These are phyloP conservation scores for Portevinia maculata DNA, from an alignment of 2,888 invertebrate genomes.

Conservation along the genomic window DNA sequence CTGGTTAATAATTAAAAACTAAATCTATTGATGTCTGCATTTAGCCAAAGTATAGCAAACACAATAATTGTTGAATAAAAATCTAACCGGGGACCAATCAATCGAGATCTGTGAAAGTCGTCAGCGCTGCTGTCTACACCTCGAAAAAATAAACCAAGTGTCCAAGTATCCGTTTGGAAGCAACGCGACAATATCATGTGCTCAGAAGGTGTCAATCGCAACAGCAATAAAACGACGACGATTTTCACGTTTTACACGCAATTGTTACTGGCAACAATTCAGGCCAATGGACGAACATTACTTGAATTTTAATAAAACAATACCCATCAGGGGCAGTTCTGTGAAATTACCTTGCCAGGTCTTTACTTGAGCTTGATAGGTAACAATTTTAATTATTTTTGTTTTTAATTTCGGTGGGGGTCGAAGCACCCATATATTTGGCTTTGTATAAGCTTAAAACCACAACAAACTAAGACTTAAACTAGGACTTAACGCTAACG, in stretches of 20 bases:
- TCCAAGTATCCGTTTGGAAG: slow-evolving; percentile 8
- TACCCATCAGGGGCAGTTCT: background rate
- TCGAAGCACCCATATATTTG: too few relatives aligned
- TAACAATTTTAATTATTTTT: too few relatives aligned
- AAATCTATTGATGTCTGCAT: slow-evolving; percentile 59
- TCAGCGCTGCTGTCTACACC: slow-evolving; percentile 9
- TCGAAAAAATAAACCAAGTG: background rate
- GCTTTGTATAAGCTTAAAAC: too few relatives aligned
- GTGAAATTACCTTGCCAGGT: background rate
- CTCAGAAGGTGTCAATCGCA: slow-evolving; percentile 17
- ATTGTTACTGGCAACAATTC: background rate
- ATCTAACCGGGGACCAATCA: slow-evolving; percentile 36
- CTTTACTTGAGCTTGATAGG: background rate
- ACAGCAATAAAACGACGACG: slow-evolving; percentile 10
- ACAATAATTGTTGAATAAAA: slow-evolving; percentile 32
- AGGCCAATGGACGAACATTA: too few relatives aligned
- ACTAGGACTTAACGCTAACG: too few relatives aligned
- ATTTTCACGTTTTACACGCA: slow-evolving; percentile 11
- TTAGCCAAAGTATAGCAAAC: slow-evolving; percentile 49
- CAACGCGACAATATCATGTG: background rate
- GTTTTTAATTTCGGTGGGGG: background rate
- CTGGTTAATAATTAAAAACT: slow-evolving; percentile 63
- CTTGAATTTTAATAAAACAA: too few relatives aligned
- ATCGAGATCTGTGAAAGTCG: slow-evolving; percentile 55
- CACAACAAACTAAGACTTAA: too few relatives aligned